These are phyloP conservation scores for Caenorhabditis latens DNA, from an alignment of 1,140 invertebrate genomes.

Conservation along the genomic window DNA sequence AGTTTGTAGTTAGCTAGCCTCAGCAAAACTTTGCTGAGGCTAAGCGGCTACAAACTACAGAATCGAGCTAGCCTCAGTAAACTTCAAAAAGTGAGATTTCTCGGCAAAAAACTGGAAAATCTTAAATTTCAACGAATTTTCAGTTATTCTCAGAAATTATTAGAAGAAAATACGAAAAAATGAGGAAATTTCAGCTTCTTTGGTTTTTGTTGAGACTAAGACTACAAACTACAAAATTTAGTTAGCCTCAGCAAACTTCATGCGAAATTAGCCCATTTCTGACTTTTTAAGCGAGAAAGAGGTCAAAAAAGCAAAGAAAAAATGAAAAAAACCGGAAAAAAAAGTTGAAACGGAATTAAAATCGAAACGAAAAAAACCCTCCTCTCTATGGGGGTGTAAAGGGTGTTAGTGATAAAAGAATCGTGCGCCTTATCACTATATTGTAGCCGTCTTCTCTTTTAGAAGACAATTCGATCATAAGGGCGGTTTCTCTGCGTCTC, in stretches of 20 bases:
- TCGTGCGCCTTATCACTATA: constrained; percentile 18
- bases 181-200: too few species aligned
- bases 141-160: too few species aligned
- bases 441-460: not conserved
- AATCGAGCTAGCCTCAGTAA: too few species aligned
- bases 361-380: not conserved
- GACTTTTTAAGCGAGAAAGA: not conserved
- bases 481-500: not conserved
- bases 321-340: not conserved
- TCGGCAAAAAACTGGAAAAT: not conserved
- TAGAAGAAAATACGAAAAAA: too few species aligned
- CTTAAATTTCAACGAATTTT: not conserved
- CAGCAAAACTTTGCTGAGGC: too few species aligned
- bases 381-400: not conserved
- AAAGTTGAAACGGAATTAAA: not conserved
- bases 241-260: too few species aligned
- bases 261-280: too few species aligned
- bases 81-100: too few species aligned
- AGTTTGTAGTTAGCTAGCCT: too few species aligned
- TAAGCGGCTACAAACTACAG: too few species aligned
- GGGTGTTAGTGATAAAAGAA: constrained; percentile 8
- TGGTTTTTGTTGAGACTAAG: too few species aligned
- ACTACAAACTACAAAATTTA: too few species aligned
- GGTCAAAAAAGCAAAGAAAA: not conserved
- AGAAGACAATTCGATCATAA: not conserved